These are phyloP conservation scores for Hyaena hyaena DNA, from an alignment of 2,113 vertebrate genomes.

Conservation along the genomic window DNA sequence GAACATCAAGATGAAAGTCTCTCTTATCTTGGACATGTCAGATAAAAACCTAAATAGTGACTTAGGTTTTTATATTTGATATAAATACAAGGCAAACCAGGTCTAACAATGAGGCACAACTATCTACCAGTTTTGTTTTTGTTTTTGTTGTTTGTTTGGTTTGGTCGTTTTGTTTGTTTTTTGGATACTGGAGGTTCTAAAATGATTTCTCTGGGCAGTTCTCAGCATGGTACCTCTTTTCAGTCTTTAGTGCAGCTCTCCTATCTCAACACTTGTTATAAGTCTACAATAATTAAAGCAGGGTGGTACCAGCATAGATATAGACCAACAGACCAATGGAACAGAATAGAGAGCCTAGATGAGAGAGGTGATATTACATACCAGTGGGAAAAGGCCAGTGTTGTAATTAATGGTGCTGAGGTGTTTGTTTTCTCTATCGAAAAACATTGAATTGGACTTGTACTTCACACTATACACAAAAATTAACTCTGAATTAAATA, in stretches of 20 bases:
- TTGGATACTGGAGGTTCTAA: background rate
- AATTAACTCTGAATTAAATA: background rate
- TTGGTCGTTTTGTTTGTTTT: background rate
- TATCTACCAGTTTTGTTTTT: background rate
- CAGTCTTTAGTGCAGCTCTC: background rate
- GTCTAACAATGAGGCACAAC: background rate
- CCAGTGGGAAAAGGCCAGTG: background rate
- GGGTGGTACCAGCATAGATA: background rate
- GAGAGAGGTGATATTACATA: background rate
- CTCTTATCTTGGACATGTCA: background rate
- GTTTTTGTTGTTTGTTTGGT: background rate
- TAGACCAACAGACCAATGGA: background rate
- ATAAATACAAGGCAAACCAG: background rate
- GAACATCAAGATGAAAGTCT: background rate
- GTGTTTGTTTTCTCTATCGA: background rate
- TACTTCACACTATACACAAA: background rate
- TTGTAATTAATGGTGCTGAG: background rate
- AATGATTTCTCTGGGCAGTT: background rate
- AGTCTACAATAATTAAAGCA: background rate
- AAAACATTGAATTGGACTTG: background rate
- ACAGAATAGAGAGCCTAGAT: background rate
- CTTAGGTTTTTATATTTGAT: no score
- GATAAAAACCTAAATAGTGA: background rate
- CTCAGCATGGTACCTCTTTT: background rate
- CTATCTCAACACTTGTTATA: background rate